These are phyloP conservation scores for Piscicola geometra DNA, from an alignment of 2,888 invertebrate genomes.

Conservation along the genomic window DNA sequence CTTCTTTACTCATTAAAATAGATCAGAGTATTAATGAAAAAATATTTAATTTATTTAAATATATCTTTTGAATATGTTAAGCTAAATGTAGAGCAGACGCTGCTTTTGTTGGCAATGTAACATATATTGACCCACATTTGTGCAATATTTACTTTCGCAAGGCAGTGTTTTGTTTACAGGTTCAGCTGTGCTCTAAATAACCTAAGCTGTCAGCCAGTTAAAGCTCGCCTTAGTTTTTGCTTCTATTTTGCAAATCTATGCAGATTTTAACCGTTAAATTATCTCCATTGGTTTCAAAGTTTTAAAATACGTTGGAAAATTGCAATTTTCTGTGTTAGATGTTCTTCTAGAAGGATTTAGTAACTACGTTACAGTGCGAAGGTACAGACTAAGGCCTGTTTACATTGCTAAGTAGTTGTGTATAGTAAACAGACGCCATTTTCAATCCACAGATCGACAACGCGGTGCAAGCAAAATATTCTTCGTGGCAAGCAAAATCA, in stretches of 20 bases:
- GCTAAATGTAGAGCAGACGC: neutral
- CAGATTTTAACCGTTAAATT: neutral
- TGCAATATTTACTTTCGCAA: neutral
- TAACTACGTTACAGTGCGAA: neutral
- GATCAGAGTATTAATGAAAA: no score
- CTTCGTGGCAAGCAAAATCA: neutral
- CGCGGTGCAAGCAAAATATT: neutral
- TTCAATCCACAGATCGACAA: neutral
- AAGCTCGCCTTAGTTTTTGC: neutral
- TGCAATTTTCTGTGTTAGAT: neutral
- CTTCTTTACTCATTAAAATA: no score
- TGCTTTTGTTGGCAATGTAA: neutral
- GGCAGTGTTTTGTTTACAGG: slow-evolving; percentile 7
- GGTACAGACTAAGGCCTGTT: neutral
- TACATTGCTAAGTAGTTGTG: neutral
- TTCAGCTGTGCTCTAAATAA: slow-evolving; percentile 12
- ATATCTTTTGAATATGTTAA: no score
- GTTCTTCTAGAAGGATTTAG: neutral
- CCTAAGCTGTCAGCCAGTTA: slow-evolving; percentile 6
- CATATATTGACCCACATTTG: no score
- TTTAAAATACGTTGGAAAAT: neutral
- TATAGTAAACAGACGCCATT: slow-evolving; percentile 10
- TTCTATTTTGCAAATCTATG: neutral
- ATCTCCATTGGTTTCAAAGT: neutral
- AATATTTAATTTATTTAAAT: no score